Evolutionary conservation across 2,888 invertebrate species (phyloP).

Genomic region (Sarcophaga rosellei): DNA sequence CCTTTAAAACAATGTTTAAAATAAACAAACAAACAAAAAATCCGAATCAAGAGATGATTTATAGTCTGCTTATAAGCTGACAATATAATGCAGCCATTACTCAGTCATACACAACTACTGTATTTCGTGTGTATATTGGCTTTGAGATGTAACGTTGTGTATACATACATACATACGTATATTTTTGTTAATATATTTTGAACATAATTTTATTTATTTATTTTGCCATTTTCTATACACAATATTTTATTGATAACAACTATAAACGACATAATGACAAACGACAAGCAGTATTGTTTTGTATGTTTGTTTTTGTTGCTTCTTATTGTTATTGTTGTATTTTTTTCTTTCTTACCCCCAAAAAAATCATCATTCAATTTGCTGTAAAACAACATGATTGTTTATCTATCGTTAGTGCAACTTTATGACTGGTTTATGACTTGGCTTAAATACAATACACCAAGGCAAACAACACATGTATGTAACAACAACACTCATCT

Average conservation of each 20-base stretch:
- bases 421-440: slow-evolving; percentile 43
- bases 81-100: no score
- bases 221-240: neutral
- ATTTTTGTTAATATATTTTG: no score
- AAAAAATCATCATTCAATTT: slow-evolving; percentile 37
- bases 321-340: neutral
- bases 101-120: no score
- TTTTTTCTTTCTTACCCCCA: slow-evolving; percentile 34
- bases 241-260: slow-evolving; percentile 7
- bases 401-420: slow-evolving; percentile 57
- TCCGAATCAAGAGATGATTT: no score
- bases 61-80: no score
- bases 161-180: no score
- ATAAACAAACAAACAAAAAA: no score
- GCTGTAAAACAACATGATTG: slow-evolving; percentile 17
- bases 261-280: neutral
- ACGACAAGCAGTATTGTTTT: neutral
- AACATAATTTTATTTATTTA: no score
- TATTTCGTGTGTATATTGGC: no score
- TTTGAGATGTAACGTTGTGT: no score
- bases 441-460: slow-evolving; percentile 25
- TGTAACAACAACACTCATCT: neutral
- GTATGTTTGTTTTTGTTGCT: neutral
- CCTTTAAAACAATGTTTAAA: no score
- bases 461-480: slow-evolving; percentile 26